Percentiles rank a stretch among this genome's conserved stretches.
Conservation (phyloP, 2,797 vertebrate genomes). For the Gallinago stenura region DNA sequence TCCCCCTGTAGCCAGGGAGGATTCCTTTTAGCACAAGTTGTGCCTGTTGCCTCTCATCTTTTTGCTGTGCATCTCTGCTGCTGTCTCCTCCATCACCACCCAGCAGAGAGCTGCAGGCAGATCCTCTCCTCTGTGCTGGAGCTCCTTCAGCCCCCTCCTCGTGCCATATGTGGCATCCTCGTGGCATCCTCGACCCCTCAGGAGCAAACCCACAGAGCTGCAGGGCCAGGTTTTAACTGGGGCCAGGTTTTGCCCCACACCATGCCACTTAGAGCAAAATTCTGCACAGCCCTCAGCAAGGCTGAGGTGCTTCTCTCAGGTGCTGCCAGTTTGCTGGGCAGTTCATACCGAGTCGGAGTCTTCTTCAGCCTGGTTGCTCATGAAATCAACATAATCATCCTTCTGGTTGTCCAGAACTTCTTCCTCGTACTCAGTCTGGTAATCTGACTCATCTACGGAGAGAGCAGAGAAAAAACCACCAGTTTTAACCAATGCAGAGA, state of each 20-base stretch:
- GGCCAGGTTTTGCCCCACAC: not conserved
- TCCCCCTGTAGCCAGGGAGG: not conserved
- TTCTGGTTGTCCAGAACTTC: constrained; percentile 74
- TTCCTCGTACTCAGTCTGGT: constrained; percentile 93
- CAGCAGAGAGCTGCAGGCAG: not conserved
- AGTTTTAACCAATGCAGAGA: not conserved
- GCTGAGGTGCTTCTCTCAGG: not conserved
- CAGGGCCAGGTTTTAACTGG: not conserved
- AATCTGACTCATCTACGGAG: constrained; percentile 87
- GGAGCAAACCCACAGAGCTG: fast-evolving
- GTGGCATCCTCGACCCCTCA: too few relatives aligned
- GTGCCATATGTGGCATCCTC: fast-evolving
- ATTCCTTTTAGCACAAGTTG: not conserved
- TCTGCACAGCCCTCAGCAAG: not conserved
- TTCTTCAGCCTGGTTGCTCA: constrained; percentile 63
- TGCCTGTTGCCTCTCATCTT: not conserved
- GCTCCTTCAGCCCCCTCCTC: not conserved
- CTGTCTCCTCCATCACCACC: not conserved
- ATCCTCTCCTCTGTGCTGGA: not conserved
- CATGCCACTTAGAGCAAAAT: not conserved
- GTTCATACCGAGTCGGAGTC: constrained; percentile 83
- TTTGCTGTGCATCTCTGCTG: not conserved
- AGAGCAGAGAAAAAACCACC: not conserved
- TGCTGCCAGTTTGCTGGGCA: not conserved
- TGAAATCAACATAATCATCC: constrained; percentile 71